Evolutionary conservation across 2,113 vertebrate genomes (phyloP).

Genomic region (Ptychochromis oligacanthus): DNA sequence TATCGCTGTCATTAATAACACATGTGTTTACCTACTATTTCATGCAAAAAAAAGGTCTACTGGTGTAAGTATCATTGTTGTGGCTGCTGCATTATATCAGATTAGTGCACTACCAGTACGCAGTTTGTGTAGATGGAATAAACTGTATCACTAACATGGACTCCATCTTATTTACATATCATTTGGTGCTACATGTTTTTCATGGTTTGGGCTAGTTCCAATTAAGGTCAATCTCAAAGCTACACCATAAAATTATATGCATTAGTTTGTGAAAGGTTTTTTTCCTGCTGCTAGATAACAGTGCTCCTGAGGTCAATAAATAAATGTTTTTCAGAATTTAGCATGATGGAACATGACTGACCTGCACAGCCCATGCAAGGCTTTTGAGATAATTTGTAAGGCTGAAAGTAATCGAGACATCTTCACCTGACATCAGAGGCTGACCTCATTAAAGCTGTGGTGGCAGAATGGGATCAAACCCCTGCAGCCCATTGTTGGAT

Average conservation of each 20-base stretch:
- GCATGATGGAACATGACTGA: neutral
- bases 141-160: neutral
- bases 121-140: neutral
- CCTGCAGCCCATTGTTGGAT: neutral
- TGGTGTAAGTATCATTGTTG: neutral
- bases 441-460: neutral
- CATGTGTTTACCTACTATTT: neutral
- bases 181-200: neutral
- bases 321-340: neutral
- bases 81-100: neutral
- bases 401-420: neutral
- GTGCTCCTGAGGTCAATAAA: neutral
- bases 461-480: conserved; percentile 1
- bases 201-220: neutral
- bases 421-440: neutral
- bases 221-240: neutral
- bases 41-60: neutral
- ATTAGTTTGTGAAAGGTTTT: neutral
- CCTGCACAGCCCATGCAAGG: neutral
- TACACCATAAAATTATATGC: neutral
- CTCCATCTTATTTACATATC: neutral
- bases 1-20: neutral
- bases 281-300: neutral
- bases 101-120: neutral
- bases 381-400: neutral